Evolutionary conservation across 92 coral and sea anemone genomes (phyloP), one percentile per base, ranked within the genome.

Genomic region (Epizoanthus stellaris): DNA sequence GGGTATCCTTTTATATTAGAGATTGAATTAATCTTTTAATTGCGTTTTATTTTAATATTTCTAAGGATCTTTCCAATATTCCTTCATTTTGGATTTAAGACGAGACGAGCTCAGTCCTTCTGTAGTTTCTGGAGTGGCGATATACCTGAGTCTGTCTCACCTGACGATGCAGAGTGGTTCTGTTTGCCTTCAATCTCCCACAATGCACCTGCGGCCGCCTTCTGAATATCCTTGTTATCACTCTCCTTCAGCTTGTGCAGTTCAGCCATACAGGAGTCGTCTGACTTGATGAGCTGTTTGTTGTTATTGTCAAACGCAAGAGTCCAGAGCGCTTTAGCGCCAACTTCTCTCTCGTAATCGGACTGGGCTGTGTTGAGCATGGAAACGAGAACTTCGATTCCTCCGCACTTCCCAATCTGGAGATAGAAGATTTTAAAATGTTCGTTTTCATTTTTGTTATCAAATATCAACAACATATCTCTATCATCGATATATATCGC

Each of bases 121-220:
- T 30, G 36, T 30, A 30, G 36, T 30, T 30, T 30, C 36, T 30
- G 2, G 36, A 30, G 36, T 30, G 36, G 1, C 36, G 1, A 30
- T 30, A 30, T 52, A 52, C 56, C 56, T 52, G 10, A 7, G 56
- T 49, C 56, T 45, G 7, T 45, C 49, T 5, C 15, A 56, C 80
- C 80, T 57, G 80, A 73, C 21, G 79, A 49, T 23, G 70, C 88
- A 17, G 89, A 77, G 42, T 92, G 82, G 66, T 77, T 82, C 16
- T 87, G 80, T 67, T 90, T 93, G 14, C 94, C 94, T 49, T 88
- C 92, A 17, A 92, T 65, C 88, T 93, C 97, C 97, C 97, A 93
- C 70, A 93, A 64, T 49, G 87, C 93, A 60, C 97, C 97, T 36
- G 91, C 88, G 0, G 97, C 94, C 12, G 91, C 93, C 76, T 57